Base-by-base conservation (phyloP, 2,888 invertebrate genomes). In the Apomyelois bistriatella region DNA sequence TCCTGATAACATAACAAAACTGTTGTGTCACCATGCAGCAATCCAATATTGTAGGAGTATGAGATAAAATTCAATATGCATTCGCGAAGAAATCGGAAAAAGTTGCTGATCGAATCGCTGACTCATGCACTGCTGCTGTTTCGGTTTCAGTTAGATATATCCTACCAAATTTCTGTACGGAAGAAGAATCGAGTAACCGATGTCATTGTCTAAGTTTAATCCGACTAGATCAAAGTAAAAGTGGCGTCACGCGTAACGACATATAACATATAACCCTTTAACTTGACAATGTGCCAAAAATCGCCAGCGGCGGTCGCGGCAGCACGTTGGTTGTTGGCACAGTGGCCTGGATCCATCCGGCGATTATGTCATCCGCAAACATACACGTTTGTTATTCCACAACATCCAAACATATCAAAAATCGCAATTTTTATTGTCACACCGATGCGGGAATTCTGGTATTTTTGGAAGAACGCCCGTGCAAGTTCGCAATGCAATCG, bases 311-410 rank as follows among this genome's bases (percentile, higher is more conserved):
- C 73, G 73, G 65, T 67, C 69, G 74, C 65, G 64, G 65, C 28
- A n/a, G 16, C 40, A 1, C 32, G 71, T 60, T 68, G 74, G 79
- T 77, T 22, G 51, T 85, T 89, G 88, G 89, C 89, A 87, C 84
- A 76, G 64, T 78, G 74, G 81, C 78, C 81, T 82, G 86, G 84
- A 86, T 88, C 84, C 79, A 82, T 79, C 67, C 64, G 74, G 83
- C 76, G 88, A 85, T 90, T 89, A 86, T 89, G 88, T 90, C 89
- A 90, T 85, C 81, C 82, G 74, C 70, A 74, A 73, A 76, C 70
- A 79, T 82, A 77, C 70, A 5, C 71, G 76, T 82, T 79, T 79
- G 71, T 81, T 84, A 75, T 80, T 78, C 73, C 70, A 71, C 74
- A 68, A 68, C 65, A 60, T 68, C 68, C 72, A 74, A 72, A 72